A percentile compares a stretch with the other conserved stretches of the same genome.
Evolutionary conservation across 2,113 vertebrate genomes (phyloP).

Genomic region (Pandion haliaetus): DNA sequence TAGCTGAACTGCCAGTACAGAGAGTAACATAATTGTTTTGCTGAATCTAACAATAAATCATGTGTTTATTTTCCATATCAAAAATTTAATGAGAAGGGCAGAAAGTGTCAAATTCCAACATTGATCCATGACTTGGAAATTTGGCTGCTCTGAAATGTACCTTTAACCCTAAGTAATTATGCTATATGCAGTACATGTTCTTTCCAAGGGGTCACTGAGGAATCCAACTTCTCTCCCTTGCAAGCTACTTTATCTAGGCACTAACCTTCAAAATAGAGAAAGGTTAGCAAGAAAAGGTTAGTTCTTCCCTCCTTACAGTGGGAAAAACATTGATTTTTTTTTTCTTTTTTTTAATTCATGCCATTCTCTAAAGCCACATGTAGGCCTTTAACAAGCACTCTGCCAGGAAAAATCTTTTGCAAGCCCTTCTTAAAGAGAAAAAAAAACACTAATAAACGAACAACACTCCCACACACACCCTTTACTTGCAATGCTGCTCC

Average conservation of each 20-base stretch:
- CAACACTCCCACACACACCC: rapidly evolving
- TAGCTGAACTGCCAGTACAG: background rate
- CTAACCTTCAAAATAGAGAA: conserved; percentile 15
- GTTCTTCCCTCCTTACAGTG: background rate
- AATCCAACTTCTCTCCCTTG: background rate
- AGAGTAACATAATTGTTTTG: background rate
- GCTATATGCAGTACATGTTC: background rate
- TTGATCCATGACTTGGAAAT: background rate
- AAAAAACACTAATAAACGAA: background rate
- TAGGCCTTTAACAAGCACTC: background rate
- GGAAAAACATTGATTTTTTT: background rate
- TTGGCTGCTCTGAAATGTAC: background rate
- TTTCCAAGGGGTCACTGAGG: background rate
- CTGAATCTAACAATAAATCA: background rate
- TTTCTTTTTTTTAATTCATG: background rate
- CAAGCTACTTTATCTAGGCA: background rate
- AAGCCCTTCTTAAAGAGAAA: background rate
- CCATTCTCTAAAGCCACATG: background rate
- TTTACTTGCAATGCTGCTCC: background rate
- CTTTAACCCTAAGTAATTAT: background rate
- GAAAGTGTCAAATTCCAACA: background rate
- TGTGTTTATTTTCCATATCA: background rate
- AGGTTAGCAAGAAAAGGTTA: conserved; percentile 31
- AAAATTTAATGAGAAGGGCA: background rate
- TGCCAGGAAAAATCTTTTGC: background rate